phyloP scores from a whole-genome alignment of 2,888 invertebrate species.

The Protonemura montana region DNA sequence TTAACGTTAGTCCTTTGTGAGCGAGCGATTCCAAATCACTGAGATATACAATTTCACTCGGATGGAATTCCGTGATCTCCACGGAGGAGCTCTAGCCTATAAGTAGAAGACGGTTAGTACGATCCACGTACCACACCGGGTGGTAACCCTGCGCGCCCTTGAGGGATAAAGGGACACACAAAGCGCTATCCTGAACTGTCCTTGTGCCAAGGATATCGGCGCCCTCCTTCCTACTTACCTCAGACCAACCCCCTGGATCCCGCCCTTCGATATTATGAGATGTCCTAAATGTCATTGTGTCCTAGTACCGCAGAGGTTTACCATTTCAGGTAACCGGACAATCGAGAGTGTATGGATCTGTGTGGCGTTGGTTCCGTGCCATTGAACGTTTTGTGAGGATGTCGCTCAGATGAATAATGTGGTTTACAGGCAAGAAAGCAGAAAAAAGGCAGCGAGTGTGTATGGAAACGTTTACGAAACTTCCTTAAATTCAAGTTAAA shows the following conservation, averaged over 20 bases:
- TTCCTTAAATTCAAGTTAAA: background rate
- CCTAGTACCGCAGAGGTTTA: slow-evolving; percentile 23
- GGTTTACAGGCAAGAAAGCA: background rate
- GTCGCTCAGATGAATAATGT: background rate
- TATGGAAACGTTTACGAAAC: background rate
- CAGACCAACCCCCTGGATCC: slow-evolving; percentile 38
- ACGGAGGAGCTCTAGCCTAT: background rate
- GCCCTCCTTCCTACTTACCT: slow-evolving; percentile 43
- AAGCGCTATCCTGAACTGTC: slow-evolving; percentile 24
- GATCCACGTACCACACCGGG: slow-evolving; percentile 27
- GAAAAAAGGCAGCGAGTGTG: slow-evolving; percentile 8
- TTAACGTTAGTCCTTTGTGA: background rate
- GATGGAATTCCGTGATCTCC: background rate
- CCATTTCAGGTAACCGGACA: slow-evolving; percentile 25
- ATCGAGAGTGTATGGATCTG: slow-evolving; percentile 30
- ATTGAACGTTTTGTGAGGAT: slow-evolving; percentile 32
- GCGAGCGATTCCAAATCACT: background rate
- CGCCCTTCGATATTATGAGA: background rate
- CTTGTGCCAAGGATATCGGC: slow-evolving; percentile 41
- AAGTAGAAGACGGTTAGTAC: slow-evolving; percentile 19
- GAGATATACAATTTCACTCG: background rate
- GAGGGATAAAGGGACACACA: slow-evolving; percentile 29
- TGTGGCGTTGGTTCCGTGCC: slow-evolving; percentile 42
- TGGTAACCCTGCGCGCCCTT: slow-evolving; percentile 39
- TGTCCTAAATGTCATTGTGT: slow-evolving; percentile 34